phyloP scores from a whole-genome alignment of 23 tunicate species.

The Phallusia fumigata region DNA sequence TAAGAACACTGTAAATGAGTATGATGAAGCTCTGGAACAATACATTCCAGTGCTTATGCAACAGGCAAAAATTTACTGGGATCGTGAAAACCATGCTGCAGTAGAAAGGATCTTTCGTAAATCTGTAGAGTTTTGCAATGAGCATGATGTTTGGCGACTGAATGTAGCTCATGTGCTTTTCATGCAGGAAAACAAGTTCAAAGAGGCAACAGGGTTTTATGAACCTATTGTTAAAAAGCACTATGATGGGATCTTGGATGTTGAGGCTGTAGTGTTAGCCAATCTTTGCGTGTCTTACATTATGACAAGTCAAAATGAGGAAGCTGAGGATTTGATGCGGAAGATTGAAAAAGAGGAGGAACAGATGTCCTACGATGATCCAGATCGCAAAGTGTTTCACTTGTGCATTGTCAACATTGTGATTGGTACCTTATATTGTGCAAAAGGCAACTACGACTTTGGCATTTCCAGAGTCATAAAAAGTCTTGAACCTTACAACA shows the following conservation, averaged over 20 bases:
- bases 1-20: conserved; percentile 80
- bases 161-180: conserved; percentile 98
- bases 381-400: conserved; percentile 91
- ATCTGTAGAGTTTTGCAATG: conserved; percentile 97
- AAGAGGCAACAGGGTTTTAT: conserved; percentile 96
- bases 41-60: conserved; percentile 97
- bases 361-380: conserved; percentile 94
- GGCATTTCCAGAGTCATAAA: conserved; percentile 95
- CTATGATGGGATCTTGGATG: conserved; percentile 84
- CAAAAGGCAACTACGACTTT: conserved; percentile 91
- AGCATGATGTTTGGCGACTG: conserved; percentile 91
- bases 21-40: conserved; percentile 91
- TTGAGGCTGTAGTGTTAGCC: conserved; percentile 98
- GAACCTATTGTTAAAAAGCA: conserved; percentile 98
- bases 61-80: conserved; percentile 99
- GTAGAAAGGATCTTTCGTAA: conserved; percentile 93
- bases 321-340: conserved; percentile 98
- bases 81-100: conserved; percentile 85
- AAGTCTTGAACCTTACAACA: conserved; percentile 94
- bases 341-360: conserved; percentile 99
- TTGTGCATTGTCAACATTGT: conserved; percentile 96
- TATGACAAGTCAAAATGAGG: conserved; percentile 99
- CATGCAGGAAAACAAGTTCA: conserved; percentile 99
- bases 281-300: conserved; percentile 96
- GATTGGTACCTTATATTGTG: conserved; percentile 94